These are phyloP conservation scores for Elmis aenea DNA, from an alignment of 2,888 invertebrate species.

Conservation along the genomic window DNA sequence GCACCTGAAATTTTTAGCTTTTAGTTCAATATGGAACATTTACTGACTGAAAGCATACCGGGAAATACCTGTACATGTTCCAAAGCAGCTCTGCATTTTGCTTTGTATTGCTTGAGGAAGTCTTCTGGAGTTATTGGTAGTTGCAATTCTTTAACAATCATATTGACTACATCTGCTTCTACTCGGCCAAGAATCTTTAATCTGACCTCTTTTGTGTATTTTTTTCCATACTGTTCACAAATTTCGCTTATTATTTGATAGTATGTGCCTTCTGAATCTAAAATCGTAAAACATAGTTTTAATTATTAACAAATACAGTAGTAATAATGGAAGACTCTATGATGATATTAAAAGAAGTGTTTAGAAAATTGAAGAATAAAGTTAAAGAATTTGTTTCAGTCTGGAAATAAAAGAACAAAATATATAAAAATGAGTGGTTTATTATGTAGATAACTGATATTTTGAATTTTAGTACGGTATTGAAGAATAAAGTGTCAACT, in stretches of 20 bases:
- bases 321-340: no score
- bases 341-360: no score
- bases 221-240: slow-evolving; percentile 65
- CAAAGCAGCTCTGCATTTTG: slow-evolving; percentile 48
- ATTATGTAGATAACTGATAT: no score
- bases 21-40: background rate
- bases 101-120: slow-evolving; percentile 51
- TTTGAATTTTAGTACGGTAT: no score
- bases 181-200: slow-evolving; percentile 51
- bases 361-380: no score
- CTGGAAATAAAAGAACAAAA: slow-evolving; percentile 4
- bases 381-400: slow-evolving; percentile 1
- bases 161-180: slow-evolving; percentile 49
- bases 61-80: slow-evolving; percentile 55
- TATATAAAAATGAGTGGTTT: no score
- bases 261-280: slow-evolving; percentile 80
- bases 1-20: slow-evolving; percentile 48
- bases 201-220: slow-evolving; percentile 69
- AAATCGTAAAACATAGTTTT: no score
- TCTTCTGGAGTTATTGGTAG: slow-evolving; percentile 60
- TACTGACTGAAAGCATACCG: slow-evolving; percentile 43
- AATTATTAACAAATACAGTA: no score
- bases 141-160: slow-evolving; percentile 52
- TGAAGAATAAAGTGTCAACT: no score
- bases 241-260: slow-evolving; percentile 67